Evolutionary conservation across 2,888 invertebrate species (phyloP).

Genomic region (Frankliniella intonsa): DNA sequence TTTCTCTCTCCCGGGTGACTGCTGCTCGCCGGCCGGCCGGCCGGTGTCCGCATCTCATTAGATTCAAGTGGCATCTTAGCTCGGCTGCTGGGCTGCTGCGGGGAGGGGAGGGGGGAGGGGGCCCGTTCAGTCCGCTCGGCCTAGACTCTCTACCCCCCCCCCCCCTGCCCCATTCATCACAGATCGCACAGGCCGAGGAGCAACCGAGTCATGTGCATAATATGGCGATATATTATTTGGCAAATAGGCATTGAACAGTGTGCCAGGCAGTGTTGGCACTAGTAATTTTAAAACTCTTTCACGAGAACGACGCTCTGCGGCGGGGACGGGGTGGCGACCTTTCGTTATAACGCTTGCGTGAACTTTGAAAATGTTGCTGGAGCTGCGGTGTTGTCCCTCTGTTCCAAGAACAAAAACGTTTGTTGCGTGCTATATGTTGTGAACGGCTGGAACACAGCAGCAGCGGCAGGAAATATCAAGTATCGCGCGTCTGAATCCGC

Average conservation of each 20-base stretch:
- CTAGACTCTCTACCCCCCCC: not conserved
- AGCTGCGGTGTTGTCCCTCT: too few species aligned
- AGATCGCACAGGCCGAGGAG: not conserved
- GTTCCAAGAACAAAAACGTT: too few species aligned
- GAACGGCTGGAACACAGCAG: too few species aligned
- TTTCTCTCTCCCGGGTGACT: constrained; percentile 11
- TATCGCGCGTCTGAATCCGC: constrained; percentile 10
- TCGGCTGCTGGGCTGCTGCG: too few species aligned
- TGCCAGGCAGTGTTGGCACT: too few species aligned
- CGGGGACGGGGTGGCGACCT: too few species aligned
- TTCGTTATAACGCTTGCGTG: too few species aligned
- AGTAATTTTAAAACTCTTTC: too few species aligned
- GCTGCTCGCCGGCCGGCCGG: not conserved
- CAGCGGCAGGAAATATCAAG: constrained; percentile 19
- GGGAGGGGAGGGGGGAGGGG: not conserved
- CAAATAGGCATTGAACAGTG: not conserved
- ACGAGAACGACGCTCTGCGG: too few species aligned
- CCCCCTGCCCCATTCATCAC: not conserved
- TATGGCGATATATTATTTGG: not conserved
- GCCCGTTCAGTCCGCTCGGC: not conserved
- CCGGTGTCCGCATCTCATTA: constrained; percentile 16
- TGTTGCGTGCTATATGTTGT: too few species aligned
- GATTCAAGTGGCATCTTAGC: constrained; percentile 24
- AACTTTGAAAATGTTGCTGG: too few species aligned
- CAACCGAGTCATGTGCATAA: not conserved